Conservation (phyloP, 2,888 invertebrate species). For the Chrysina gloriosa region DNA sequence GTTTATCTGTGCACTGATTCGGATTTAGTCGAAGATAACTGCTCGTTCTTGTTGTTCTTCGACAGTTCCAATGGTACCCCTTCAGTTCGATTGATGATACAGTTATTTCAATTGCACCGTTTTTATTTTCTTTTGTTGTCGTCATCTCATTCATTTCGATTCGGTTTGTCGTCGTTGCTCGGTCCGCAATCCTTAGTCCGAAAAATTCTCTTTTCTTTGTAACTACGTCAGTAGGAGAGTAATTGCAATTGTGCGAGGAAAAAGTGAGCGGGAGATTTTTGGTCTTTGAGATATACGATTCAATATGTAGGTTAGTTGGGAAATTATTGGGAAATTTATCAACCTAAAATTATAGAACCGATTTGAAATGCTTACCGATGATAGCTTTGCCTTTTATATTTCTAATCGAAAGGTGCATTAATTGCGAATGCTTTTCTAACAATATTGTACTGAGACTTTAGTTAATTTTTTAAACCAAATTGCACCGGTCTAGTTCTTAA, state of each 20-base stretch:
- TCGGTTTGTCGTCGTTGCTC: background rate
- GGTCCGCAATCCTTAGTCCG: background rate
- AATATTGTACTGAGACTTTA: too few species aligned
- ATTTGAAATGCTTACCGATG: too few species aligned
- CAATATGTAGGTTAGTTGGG: too few species aligned
- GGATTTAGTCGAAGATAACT: constrained; percentile 13
- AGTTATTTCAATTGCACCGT: constrained; percentile 23
- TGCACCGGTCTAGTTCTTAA: too few species aligned
- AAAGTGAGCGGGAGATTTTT: too few species aligned
- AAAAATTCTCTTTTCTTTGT: background rate
- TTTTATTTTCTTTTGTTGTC: constrained; percentile 10
- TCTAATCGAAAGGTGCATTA: too few species aligned
- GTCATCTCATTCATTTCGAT: background rate
- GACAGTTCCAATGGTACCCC: background rate
- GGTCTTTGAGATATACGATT: too few species aligned
- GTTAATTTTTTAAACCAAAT: too few species aligned
- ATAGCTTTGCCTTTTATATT: too few species aligned
- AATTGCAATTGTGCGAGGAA: background rate
- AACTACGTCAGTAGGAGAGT: background rate
- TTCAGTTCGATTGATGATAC: constrained; percentile 19
- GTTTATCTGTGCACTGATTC: constrained; percentile 16
- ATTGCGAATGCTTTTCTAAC: too few species aligned
- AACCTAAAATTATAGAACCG: too few species aligned
- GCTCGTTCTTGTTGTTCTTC: background rate
- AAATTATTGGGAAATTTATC: too few species aligned